These are phyloP conservation scores for Orthosia incerta DNA, from an alignment of 2,888 invertebrate species.

Conservation along the genomic window DNA sequence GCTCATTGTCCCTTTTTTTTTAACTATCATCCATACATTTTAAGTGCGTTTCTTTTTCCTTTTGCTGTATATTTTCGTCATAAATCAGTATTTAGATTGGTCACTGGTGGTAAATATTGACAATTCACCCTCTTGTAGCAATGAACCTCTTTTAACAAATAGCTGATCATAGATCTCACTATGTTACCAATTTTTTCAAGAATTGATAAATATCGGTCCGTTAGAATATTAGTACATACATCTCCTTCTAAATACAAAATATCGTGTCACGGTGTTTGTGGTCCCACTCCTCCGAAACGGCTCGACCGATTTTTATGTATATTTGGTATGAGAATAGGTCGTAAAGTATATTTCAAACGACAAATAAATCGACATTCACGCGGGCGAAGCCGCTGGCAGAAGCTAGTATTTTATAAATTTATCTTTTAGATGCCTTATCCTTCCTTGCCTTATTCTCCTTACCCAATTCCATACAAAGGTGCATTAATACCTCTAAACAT, in stretches of 20 bases:
- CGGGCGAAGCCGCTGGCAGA: too few species aligned
- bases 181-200: background rate
- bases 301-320: too few species aligned
- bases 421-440: background rate
- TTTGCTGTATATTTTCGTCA: background rate
- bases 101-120: background rate
- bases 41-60: too few species aligned
- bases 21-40: background rate
- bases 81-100: background rate
- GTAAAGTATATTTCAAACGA: too few species aligned
- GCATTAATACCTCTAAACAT: background rate
- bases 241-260: too few species aligned
- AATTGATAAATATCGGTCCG: background rate
- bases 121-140: background rate
- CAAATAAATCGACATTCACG: too few species aligned
- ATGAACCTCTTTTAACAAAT: too few species aligned
- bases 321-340: too few species aligned
- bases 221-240: background rate
- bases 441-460: too few species aligned
- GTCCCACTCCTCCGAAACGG: too few species aligned
- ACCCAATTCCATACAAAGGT: constrained; percentile 1
- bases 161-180: background rate
- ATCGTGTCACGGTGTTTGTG: too few species aligned
- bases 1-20: constrained; percentile 5
- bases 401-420: background rate